Conservation (phyloP, 2,888 invertebrate genomes). For the Synanthedon andrenaeformis region DNA sequence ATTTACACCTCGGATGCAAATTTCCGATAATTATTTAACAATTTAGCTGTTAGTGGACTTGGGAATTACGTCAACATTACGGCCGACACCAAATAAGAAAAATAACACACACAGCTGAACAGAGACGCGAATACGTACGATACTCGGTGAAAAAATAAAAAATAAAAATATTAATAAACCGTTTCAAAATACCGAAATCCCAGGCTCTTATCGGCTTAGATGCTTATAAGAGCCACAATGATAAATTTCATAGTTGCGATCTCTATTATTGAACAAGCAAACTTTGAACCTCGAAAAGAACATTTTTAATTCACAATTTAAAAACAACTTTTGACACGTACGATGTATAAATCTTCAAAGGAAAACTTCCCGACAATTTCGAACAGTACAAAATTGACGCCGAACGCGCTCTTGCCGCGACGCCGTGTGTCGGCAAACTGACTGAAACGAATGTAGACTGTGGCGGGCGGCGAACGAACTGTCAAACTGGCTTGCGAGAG, state of each 20-base stretch:
- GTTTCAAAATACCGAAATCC: conserved; percentile 41
- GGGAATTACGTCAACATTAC: conserved; percentile 21
- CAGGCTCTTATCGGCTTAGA: conserved; percentile 12
- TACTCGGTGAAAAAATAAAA: no score
- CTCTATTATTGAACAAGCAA: neutral
- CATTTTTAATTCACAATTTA: conserved; percentile 27
- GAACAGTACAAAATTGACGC: conserved; percentile 46
- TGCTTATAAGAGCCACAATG: neutral
- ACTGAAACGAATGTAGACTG: conserved; percentile 19
- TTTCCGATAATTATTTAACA: conserved; percentile 49
- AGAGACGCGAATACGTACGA: conserved; percentile 22
- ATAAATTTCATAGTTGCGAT: neutral
- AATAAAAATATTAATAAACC: conserved; percentile 31
- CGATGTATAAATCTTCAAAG: conserved; percentile 41
- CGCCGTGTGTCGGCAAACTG: conserved; percentile 66
- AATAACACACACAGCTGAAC: conserved; percentile 23
- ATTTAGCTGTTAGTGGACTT: conserved; percentile 31
- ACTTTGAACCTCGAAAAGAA: conserved; percentile 22
- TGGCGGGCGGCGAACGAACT: conserved; percentile 26
- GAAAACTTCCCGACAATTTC: conserved; percentile 39
- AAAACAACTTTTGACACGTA: conserved; percentile 43
- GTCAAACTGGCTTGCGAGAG: conserved; percentile 54
- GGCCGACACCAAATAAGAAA: conserved; percentile 16
- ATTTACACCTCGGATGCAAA: conserved; percentile 18
- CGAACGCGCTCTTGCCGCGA: conserved; percentile 45